Conservation (phyloP, 2,113 vertebrate species). For the Gadus macrocephalus region DNA sequence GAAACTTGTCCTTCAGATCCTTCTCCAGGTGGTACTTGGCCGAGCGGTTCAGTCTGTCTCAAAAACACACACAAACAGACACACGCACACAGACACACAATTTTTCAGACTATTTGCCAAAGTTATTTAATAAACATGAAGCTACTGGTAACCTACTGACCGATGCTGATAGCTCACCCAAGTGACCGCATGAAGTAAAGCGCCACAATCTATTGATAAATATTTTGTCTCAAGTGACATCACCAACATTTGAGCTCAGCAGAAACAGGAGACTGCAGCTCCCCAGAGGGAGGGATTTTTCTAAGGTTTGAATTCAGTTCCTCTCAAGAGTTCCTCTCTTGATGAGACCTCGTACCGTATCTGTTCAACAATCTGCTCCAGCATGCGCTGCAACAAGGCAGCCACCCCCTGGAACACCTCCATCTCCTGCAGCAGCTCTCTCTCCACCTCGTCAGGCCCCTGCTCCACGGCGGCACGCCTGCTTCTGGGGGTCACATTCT, state of each 20-base stretch:
- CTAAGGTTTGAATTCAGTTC: too few species aligned
- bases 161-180: too few species aligned
- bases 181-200: too few species aligned
- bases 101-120: too few species aligned
- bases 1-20: slow-evolving; percentile 84
- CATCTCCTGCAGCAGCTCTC: slow-evolving; percentile 80
- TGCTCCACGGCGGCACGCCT: slow-evolving; percentile 75
- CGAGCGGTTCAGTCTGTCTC: slow-evolving; percentile 79
- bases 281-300: too few species aligned
- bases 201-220: too few species aligned
- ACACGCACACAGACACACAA: not conserved
- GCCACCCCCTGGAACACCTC: slow-evolving; percentile 70
- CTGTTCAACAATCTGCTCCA: slow-evolving; percentile 84
- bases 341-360: slow-evolving; percentile 73
- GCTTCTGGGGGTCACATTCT: slow-evolving; percentile 62
- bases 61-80: not conserved
- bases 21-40: slow-evolving; percentile 83
- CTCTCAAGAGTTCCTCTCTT: too few species aligned
- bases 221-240: too few species aligned
- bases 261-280: too few species aligned
- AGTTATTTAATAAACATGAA: too few species aligned
- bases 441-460: slow-evolving; percentile 78
- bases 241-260: too few species aligned
- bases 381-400: slow-evolving; percentile 72
- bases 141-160: too few species aligned